Evolutionary conservation across 2,797 vertebrate genomes (phyloP), one percentile per base, ranked within the genome.

Genomic region (Potorous gilbertii): DNA sequence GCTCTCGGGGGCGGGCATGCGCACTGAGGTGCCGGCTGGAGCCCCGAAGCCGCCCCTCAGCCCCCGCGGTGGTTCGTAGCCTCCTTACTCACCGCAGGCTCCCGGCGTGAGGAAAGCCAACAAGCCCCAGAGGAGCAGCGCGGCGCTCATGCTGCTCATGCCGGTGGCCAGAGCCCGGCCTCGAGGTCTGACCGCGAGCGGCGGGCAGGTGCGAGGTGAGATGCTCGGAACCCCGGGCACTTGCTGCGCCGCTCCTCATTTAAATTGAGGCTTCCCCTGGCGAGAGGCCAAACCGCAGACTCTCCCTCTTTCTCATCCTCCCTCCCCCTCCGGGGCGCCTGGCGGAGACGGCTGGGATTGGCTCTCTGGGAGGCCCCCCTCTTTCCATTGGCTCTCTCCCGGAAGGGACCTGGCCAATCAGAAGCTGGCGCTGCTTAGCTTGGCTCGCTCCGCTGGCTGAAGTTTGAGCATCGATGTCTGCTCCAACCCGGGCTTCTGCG

Each of bases 111-210:
- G 0, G 91, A 98, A 52, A 96, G 95, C 94, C 96, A 96, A 93
- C 95, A 93, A 90, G 34, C 95, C 90, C 90, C 94, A 97, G 93
- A 92, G 91, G 27, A 55, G 87, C 31, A 27, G 56, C 28, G 91
- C 3, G 81, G 91, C 34, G 50, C 96, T 96, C 97, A 98, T 98
- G 96, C 90, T 94, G 40, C 96, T 96, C 97, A 98, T 98, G 96
- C 90, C 95, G 29, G 0, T 28, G 0, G 27, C 28, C 89, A 31
- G 50, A 10, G 34, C 90, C 13, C 54, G 29, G 21, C 50, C 74
- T 50, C 2, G 34, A 52, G 55, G 90, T 29, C 34, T 52, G 54
- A 55, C 6, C 54, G 8, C 55, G 1, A 24, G 1, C 1, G 18
- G 54, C 0, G 29, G 29, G 2, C 29, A 18, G 34, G 90, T 11